phyloP scores from a whole-genome alignment of 2,113 vertebrate species.

The Centropristis striata region DNA sequence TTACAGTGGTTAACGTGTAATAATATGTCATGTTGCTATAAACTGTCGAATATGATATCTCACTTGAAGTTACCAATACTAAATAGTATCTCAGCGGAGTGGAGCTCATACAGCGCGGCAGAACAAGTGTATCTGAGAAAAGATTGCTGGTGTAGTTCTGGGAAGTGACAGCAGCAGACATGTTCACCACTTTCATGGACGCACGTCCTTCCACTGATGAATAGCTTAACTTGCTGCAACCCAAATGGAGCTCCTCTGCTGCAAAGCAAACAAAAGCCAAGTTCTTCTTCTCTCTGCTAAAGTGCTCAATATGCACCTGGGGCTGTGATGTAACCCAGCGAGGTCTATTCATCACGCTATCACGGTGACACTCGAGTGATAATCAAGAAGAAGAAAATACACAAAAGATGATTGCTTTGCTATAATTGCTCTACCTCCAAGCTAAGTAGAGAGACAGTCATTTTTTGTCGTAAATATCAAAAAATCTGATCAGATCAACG shows the following conservation, averaged over 20 bases:
- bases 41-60: background rate
- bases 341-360: constrained; percentile 48
- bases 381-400: constrained; percentile 25
- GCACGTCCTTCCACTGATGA: constrained; percentile 24
- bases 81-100: background rate
- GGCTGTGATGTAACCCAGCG: constrained; percentile 44
- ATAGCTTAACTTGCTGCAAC: constrained; percentile 30
- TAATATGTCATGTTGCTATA: background rate
- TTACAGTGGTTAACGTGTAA: background rate
- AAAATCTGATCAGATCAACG: constrained; percentile 6
- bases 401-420: constrained; percentile 39
- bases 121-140: background rate
- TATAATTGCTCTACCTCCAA: constrained; percentile 14
- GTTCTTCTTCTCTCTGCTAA: constrained; percentile 17
- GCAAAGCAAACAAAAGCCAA: constrained; percentile 28
- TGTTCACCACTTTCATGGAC: background rate
- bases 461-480: constrained; percentile 2
- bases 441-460: background rate
- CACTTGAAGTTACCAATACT: background rate
- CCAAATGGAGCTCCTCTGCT: constrained; percentile 27
- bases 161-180: constrained; percentile 3
- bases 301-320: constrained; percentile 40
- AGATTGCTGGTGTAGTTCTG: background rate
- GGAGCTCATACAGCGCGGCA: background rate
- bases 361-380: constrained; percentile 14